A percentile compares a stretch with the other conserved stretches of the same genome.
Evolutionary conservation across 2,113 vertebrate species (phyloP).

Genomic region (Carassius auratus): DNA sequence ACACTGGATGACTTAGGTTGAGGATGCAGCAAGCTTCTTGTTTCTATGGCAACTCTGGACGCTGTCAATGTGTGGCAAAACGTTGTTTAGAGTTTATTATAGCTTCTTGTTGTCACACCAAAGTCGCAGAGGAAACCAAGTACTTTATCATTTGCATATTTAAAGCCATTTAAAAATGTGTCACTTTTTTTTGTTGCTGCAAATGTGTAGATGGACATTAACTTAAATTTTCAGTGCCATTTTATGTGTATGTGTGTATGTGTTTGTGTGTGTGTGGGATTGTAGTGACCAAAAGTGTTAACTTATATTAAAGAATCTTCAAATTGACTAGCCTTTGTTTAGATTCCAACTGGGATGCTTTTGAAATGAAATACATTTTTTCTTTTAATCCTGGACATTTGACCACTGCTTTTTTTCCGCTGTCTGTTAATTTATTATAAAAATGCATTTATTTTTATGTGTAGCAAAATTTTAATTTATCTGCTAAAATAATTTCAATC

Average conservation of each 20-base stretch:
- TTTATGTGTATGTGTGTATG: too few species aligned
- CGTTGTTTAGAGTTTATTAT: slow-evolving; percentile 67
- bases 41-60: slow-evolving; percentile 65
- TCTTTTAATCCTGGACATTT: background rate
- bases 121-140: background rate
- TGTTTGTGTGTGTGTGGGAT: too few species aligned
- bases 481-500: background rate
- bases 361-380: background rate
- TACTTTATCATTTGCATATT: background rate
- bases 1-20: slow-evolving; percentile 65
- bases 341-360: background rate
- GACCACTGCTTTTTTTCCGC: background rate
- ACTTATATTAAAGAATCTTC: background rate
- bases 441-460: background rate
- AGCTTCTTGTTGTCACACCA: slow-evolving; percentile 31
- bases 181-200: background rate
- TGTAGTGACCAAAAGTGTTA: background rate
- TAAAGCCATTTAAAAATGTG: background rate
- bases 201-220: background rate
- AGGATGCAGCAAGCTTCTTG: slow-evolving; percentile 52
- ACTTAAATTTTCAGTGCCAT: background rate
- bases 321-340: background rate
- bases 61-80: slow-evolving; percentile 49
- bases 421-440: background rate
- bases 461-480: background rate